A percentile compares a stretch with the other conserved stretches of the same genome.
Evolutionary conservation across 2,888 invertebrate genomes (phyloP).

Genomic region (Allolobophora icterica): DNA sequence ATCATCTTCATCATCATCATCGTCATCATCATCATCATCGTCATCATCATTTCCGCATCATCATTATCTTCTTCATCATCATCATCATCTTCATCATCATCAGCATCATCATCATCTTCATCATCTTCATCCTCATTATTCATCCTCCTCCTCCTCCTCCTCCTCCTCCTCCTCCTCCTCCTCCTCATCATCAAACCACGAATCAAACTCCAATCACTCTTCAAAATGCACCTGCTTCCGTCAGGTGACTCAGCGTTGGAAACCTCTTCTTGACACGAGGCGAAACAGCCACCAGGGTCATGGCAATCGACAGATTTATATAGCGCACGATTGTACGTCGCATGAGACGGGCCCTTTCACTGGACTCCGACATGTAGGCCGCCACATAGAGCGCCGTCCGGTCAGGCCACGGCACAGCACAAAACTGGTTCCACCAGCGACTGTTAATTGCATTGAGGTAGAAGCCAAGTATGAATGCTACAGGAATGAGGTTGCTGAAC

Average conservation of each 20-base stretch:
- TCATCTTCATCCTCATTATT: too few relatives aligned
- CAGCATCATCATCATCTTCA: too few relatives aligned
- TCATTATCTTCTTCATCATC: too few relatives aligned
- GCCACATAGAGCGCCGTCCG: constrained; percentile 72
- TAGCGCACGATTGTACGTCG: constrained; percentile 72
- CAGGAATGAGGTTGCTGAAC: too few relatives aligned
- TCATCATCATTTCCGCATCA: too few relatives aligned
- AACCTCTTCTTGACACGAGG: constrained; percentile 72
- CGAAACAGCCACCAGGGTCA: constrained; percentile 72
- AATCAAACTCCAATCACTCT: too few relatives aligned
- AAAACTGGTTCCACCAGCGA: constrained; percentile 88
- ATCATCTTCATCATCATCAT: too few relatives aligned
- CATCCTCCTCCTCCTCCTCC: too few relatives aligned
- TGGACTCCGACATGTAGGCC: constrained; percentile 70
- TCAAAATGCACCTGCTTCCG: constrained; percentile 61
- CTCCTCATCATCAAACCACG: not conserved
- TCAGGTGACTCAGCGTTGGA: constrained; percentile 66
- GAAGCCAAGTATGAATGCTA: constrained; percentile 74
- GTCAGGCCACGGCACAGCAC: constrained; percentile 78
- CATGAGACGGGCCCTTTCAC: constrained; percentile 71
- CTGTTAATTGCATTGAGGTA: constrained; percentile 91
- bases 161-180: too few relatives aligned
- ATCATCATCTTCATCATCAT: too few relatives aligned
- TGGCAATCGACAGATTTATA: constrained; percentile 67
- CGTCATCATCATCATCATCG: too few relatives aligned